Evolutionary conservation across 2,797 vertebrate species (phyloP).

Genomic region (Varecia variegata): DNA sequence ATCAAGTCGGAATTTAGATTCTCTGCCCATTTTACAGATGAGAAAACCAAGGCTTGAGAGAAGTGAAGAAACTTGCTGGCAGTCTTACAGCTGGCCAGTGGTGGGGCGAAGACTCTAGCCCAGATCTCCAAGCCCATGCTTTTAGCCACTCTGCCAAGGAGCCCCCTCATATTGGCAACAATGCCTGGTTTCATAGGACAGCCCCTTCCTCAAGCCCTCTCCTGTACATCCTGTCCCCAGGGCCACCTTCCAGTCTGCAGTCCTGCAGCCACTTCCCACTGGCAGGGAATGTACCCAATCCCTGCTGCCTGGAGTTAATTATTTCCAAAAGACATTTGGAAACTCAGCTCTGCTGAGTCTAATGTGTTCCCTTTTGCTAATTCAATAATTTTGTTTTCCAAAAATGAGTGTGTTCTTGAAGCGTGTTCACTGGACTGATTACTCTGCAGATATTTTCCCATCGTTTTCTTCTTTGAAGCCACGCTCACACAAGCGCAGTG

Average conservation of each 20-base stretch:
- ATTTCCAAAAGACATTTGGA: constrained; percentile 48
- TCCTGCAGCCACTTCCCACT: not conserved
- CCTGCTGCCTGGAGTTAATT: constrained; percentile 41
- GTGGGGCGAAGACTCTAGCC: not conserved
- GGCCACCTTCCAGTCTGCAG: not conserved
- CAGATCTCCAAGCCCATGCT: not conserved
- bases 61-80: not conserved
- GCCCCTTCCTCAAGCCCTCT: not conserved
- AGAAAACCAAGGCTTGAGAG: not conserved
- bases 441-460: not conserved
- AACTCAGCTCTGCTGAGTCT: constrained; percentile 14
- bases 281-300: not conserved
- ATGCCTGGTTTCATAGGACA: not conserved
- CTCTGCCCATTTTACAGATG: not conserved
- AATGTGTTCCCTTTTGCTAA: constrained; percentile 45
- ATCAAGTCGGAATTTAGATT: not conserved
- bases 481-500: not conserved
- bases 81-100: not conserved
- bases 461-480: not conserved
- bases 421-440: not conserved
- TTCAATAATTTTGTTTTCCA: constrained; percentile 44
- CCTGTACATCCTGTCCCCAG: not conserved
- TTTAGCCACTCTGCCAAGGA: not conserved
- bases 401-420: not conserved
- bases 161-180: not conserved